These are phyloP conservation scores for Blastomussa wellsi DNA, from an alignment of 92 coral and sea anemone genomes.

Conservation along the genomic window DNA sequence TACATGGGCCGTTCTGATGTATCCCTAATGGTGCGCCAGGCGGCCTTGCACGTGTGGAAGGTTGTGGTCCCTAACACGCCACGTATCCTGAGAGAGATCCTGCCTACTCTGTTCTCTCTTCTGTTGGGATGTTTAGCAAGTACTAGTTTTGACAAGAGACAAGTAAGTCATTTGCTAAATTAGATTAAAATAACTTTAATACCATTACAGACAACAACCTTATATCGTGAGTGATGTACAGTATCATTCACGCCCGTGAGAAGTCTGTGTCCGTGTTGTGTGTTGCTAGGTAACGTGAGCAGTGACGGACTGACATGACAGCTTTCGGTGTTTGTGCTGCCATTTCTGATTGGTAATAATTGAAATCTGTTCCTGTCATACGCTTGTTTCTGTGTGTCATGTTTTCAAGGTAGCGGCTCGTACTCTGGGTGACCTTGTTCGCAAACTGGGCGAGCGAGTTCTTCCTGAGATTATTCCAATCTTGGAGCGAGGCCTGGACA, in stretches of 20 bases:
- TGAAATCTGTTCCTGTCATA: not conserved
- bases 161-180: slow-evolving; percentile 63
- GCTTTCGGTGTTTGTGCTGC: not conserved
- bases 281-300: too few relatives aligned
- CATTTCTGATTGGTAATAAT: too few relatives aligned
- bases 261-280: too few relatives aligned
- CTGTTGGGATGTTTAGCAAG: slow-evolving; percentile 97
- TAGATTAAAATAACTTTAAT: too few relatives aligned
- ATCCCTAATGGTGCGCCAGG: slow-evolving; percentile 94
- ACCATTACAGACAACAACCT: too few relatives aligned
- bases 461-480: slow-evolving; percentile 97
- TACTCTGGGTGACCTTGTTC: slow-evolving; percentile 93
- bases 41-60: slow-evolving; percentile 99
- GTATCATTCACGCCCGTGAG: too few relatives aligned
- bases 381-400: not conserved
- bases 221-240: too few relatives aligned
- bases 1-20: slow-evolving; percentile 99
- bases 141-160: slow-evolving; percentile 95
- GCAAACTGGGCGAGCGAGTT: slow-evolving; percentile 95
- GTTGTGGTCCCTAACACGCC: slow-evolving; percentile 99
- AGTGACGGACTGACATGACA: not conserved
- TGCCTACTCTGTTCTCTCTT: slow-evolving; percentile 92
- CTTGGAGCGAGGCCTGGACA: slow-evolving; percentile 90
- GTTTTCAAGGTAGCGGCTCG: slow-evolving; percentile 86
- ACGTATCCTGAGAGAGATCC: slow-evolving; percentile 90